Conservation (phyloP, 2,113 vertebrate species). For the Corythoichthys haematopterus region DNA sequence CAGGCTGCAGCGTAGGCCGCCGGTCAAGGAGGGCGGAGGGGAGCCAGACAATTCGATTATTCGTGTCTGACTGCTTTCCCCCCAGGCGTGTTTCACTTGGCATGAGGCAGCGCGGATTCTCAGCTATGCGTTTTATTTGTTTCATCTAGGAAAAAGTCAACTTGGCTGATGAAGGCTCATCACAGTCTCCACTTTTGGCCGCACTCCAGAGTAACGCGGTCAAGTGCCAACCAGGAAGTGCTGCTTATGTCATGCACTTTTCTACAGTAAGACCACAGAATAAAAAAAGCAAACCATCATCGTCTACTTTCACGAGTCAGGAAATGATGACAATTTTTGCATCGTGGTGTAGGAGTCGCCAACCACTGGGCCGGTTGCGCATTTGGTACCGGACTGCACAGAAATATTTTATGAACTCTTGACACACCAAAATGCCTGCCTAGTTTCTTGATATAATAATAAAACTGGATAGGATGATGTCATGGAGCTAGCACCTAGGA, state of each 20-base stretch:
- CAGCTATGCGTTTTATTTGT: neutral
- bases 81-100: constrained; percentile 36
- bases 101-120: constrained; percentile 25
- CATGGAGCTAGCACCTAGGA: too few relatives aligned
- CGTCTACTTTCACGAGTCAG: neutral
- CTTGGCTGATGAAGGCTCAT: constrained; percentile 9
- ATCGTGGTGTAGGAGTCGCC: too few relatives aligned
- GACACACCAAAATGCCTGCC: too few relatives aligned
- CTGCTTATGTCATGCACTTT: constrained; percentile 60
- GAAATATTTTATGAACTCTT: too few relatives aligned
- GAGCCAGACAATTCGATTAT: constrained; percentile 53
- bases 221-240: constrained; percentile 43
- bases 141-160: neutral
- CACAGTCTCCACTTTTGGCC: constrained; percentile 50
- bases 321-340: neutral
- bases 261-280: constrained; percentile 38
- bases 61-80: constrained; percentile 45
- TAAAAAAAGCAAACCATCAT: neutral
- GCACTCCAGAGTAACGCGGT: constrained; percentile 51
- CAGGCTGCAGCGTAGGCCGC: constrained; percentile 1
- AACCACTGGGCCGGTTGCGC: too few relatives aligned
- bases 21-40: constrained; percentile 8
- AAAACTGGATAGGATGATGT: too few relatives aligned
- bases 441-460: too few relatives aligned
- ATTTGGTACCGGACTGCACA: too few relatives aligned